A percentile compares a stretch with the other conserved stretches of the same genome.
These are phyloP conservation scores for Haemorhous mexicanus DNA, from an alignment of 2,113 vertebrate species.

Conservation along the genomic window DNA sequence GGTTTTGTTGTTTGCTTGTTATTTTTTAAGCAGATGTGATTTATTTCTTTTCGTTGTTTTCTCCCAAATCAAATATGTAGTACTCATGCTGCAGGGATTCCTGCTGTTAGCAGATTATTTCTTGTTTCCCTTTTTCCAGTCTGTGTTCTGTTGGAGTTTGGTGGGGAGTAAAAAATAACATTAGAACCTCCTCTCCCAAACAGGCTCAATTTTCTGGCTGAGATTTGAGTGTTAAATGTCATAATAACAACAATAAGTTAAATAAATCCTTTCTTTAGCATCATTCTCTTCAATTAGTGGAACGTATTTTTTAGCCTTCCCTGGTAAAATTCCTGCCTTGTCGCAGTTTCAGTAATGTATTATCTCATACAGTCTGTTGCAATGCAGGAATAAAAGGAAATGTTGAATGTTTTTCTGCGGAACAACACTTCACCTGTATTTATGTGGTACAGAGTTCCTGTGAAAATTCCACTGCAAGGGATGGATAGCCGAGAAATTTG, in stretches of 20 bases:
- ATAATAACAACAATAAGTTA: not conserved
- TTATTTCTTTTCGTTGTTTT: not conserved
- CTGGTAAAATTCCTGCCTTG: not conserved
- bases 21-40: not conserved
- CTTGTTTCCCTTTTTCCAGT: not conserved
- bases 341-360: not conserved
- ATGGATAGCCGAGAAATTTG: not conserved
- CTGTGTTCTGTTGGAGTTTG: not conserved
- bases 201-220: not conserved
- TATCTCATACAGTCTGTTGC: not conserved
- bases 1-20: not conserved
- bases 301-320: not conserved
- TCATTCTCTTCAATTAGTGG: not conserved
- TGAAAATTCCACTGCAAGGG: not conserved
- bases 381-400: not conserved
- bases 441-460: not conserved
- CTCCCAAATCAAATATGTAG: not conserved
- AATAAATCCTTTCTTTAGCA: not conserved
- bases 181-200: not conserved
- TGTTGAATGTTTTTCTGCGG: not conserved
- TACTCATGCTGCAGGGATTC: not conserved
- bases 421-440: not conserved
- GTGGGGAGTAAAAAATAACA: not conserved
- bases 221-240: not conserved
- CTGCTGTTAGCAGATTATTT: not conserved